phyloP scores from a whole-genome alignment of 1,140 invertebrate genomes.

The Ruditapes philippinarum region DNA sequence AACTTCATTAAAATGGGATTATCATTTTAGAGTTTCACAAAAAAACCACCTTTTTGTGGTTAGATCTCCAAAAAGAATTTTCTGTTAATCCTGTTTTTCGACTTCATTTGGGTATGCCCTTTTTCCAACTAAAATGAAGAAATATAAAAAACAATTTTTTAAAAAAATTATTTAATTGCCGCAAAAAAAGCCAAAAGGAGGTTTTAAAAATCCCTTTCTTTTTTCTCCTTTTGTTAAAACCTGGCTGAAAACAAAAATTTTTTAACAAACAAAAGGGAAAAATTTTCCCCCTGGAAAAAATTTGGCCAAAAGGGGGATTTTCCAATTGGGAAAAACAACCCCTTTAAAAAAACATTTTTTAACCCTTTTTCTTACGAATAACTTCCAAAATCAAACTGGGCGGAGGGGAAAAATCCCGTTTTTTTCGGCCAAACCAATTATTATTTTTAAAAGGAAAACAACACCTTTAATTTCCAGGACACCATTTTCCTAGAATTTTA shows the following conservation, averaged over 20 bases:
- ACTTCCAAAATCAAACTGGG: neutral
- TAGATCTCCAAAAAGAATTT: neutral
- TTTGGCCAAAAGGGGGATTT: constrained; percentile 7
- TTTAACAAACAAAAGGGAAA: neutral
- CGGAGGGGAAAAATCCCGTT: constrained; percentile 59
- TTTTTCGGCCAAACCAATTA: neutral
- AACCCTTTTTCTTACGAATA: neutral
- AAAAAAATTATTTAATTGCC: neutral
- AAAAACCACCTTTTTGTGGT: neutral
- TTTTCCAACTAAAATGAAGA: neutral
- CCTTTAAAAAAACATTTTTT: neutral
- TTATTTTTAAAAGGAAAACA: constrained; percentile 41
- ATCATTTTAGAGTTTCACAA: constrained; percentile 25
- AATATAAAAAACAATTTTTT: neutral
- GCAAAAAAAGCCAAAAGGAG: neutral
- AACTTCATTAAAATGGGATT: constrained; percentile 35
- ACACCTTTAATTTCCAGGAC: constrained; percentile 34
- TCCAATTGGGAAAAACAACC: constrained; percentile 38
- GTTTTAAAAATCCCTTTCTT: constrained; percentile 21
- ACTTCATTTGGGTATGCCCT: neutral
- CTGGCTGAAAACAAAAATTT: neutral
- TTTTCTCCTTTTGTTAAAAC: neutral
- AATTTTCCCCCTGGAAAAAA: neutral
- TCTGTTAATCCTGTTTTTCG: neutral
- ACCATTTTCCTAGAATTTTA: constrained; percentile 59